A percentile compares a stretch with the other conserved stretches of the same genome.
Conservation (phyloP, 1,140 invertebrate genomes). For the Penaeus vannamei region DNA sequence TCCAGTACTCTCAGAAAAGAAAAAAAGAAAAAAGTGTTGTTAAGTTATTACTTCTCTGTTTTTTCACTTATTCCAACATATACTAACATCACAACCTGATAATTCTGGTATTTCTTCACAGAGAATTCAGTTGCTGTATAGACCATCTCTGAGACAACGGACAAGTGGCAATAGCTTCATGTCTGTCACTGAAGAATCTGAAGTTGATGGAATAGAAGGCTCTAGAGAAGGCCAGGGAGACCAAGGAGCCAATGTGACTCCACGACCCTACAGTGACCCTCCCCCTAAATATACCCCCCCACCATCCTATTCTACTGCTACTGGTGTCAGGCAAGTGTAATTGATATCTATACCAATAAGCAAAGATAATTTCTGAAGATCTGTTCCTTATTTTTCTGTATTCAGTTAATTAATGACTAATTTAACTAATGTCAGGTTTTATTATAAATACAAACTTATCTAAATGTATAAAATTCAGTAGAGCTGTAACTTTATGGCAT, state of each 20-base stretch:
- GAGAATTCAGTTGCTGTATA: slow-evolving; percentile 69
- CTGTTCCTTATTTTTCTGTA: too few relatives aligned
- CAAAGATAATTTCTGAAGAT: neutral
- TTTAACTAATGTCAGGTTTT: neutral
- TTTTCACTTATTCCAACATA: slow-evolving; percentile 31
- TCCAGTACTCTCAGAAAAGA: too few relatives aligned
- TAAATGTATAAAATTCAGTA: neutral
- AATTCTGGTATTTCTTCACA: slow-evolving; percentile 40
- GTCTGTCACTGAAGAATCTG: slow-evolving; percentile 50
- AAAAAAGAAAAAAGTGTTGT: too few relatives aligned
- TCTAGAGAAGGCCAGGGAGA: slow-evolving; percentile 69
- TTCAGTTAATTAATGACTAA: neutral
- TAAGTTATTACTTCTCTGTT: neutral
- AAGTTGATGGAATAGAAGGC: slow-evolving; percentile 70
- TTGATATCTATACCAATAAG: neutral
- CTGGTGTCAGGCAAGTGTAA: slow-evolving; percentile 77
- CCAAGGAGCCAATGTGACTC: slow-evolving; percentile 68
- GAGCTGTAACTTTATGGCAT: slow-evolving; percentile 2
- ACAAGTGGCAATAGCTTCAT: slow-evolving; percentile 51
- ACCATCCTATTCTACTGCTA: slow-evolving; percentile 91
- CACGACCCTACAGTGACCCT: slow-evolving; percentile 77
- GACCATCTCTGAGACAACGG: slow-evolving; percentile 68
- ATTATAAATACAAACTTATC: neutral
- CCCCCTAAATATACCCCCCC: slow-evolving; percentile 94
- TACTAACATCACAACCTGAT: slow-evolving; percentile 33